Evolutionary conservation across 2,113 vertebrate genomes (phyloP).

Genomic region (Hippocampus abdominalis): DNA sequence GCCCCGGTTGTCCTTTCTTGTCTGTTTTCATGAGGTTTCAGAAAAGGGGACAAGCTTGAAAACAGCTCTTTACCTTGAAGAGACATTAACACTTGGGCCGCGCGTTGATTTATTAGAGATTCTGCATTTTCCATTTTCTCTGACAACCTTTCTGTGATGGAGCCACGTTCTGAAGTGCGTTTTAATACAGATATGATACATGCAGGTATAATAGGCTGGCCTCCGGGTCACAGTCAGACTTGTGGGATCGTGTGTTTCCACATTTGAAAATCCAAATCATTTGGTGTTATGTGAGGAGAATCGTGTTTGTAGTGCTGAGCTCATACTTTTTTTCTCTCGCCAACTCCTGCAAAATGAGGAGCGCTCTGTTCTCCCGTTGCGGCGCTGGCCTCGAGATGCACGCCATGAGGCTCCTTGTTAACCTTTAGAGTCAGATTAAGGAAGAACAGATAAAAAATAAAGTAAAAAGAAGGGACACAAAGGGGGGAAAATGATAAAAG

Average conservation of each 20-base stretch:
- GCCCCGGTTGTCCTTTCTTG: slow-evolving; percentile 38
- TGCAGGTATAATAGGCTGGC: slow-evolving; percentile 11
- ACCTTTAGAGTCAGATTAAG: slow-evolving; percentile 66
- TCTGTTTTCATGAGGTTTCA: slow-evolving; percentile 37
- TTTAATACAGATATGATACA: slow-evolving; percentile 36
- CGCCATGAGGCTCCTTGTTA: slow-evolving; percentile 74
- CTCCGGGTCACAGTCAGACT: slow-evolving; percentile 6
- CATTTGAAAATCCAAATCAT: slow-evolving; percentile 5
- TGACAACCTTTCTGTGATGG: not conserved
- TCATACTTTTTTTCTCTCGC: slow-evolving; percentile 76
- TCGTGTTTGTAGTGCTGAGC: slow-evolving; percentile 2
- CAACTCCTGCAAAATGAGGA: slow-evolving; percentile 74
- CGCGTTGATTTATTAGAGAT: slow-evolving; percentile 46
- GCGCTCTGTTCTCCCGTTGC: slow-evolving; percentile 59
- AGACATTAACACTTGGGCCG: slow-evolving; percentile 37
- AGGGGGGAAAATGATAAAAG: not conserved
- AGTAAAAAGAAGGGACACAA: not conserved
- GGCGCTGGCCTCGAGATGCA: slow-evolving; percentile 60
- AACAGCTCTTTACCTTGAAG: slow-evolving; percentile 35
- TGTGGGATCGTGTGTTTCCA: slow-evolving; percentile 5
- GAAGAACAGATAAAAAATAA: not conserved
- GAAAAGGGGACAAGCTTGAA: slow-evolving; percentile 17
- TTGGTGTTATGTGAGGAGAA: not conserved
- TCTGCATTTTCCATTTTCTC: slow-evolving; percentile 18
- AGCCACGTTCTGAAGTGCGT: slow-evolving; percentile 28